Base-by-base conservation (phyloP, 2,888 invertebrate genomes). In the Endotricha flammealis region DNA sequence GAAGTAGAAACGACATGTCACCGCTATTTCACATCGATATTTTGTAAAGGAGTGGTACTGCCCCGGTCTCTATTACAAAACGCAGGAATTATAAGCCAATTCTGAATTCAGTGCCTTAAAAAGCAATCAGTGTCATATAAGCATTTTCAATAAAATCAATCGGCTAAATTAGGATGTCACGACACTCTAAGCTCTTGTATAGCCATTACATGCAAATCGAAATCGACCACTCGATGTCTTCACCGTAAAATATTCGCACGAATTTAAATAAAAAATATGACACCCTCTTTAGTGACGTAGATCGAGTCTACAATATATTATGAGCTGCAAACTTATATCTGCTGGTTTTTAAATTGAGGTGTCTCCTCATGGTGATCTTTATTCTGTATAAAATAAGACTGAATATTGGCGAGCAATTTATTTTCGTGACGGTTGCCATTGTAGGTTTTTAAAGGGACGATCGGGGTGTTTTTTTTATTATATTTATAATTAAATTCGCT, bases 401-500 rank as follows among this genome's bases (percentile, higher is more conserved):
- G 58, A 66, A 66, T 73, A 64, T 76, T 53, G 71, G 53, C 42
- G 53, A 62, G 52, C 50, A 57, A 55, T 52, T 51, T 47, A 60
- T 57, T 64, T 57, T 53, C 39, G 32, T 48, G 46, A 41, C 51
- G 48, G 55, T 48, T 46, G 53, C 56, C 49, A 44, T 52, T 53
- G 64, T 56, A 58, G 61, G 61, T 65, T 66, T 68, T 59, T 60
- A 68, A 75, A 77, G 80, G 82, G 83, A 75, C 79, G 78, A 57
- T 71, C 68, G 70, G 69, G 20, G 20, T 7, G 72, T 63, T 73
- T 72, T 42, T 75, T 79, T 79, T 83, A 82, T 81, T 80, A 83
- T 83, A 79, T 82, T 82, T 81, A 81, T 83, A 86, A 86, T 86
- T 86, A 85, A 86, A 83, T 82, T 79, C 68, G 73, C 80, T 82